These are phyloP conservation scores for Spea bombifrons DNA, from an alignment of 2,113 vertebrate genomes.

Conservation along the genomic window DNA sequence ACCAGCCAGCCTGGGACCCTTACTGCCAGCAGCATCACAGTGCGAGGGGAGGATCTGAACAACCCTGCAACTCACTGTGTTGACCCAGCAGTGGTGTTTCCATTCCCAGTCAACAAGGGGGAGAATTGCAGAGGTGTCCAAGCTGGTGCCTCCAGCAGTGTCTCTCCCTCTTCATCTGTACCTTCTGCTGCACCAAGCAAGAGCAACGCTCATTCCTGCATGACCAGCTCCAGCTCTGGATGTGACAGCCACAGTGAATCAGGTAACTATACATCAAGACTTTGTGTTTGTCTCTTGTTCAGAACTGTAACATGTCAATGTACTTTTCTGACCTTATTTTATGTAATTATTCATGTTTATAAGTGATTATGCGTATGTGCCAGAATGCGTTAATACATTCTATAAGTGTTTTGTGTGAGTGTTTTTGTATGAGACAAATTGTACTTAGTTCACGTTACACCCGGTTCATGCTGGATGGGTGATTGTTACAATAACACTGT, in stretches of 20 bases:
- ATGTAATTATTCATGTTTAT: no score
- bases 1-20: slow-evolving; percentile 49
- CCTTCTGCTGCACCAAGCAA: slow-evolving; percentile 32
- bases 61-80: slow-evolving; percentile 80
- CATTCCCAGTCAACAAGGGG: slow-evolving; percentile 82
- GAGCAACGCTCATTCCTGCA: slow-evolving; percentile 41
- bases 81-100: slow-evolving; percentile 86
- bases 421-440: no score
- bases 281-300: no score
- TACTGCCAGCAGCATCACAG: slow-evolving; percentile 11
- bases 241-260: slow-evolving; percentile 85
- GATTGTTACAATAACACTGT: no score
- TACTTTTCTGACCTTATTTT: no score
- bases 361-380: no score
- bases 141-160: slow-evolving; percentile 27
- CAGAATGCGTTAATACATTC: no score
- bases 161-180: slow-evolving; percentile 5
- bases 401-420: no score
- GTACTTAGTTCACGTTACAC: no score
- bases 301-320: no score
- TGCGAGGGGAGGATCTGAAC: slow-evolving; percentile 61
- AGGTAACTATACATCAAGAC: slow-evolving; percentile 65
- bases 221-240: slow-evolving; percentile 64
- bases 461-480: no score
- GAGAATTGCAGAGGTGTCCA: slow-evolving; percentile 55